A percentile compares a stretch with the other conserved stretches of the same genome.
These are phyloP conservation scores for Drymonia ruficornis DNA, from an alignment of 2,888 invertebrate genomes.

Conservation along the genomic window DNA sequence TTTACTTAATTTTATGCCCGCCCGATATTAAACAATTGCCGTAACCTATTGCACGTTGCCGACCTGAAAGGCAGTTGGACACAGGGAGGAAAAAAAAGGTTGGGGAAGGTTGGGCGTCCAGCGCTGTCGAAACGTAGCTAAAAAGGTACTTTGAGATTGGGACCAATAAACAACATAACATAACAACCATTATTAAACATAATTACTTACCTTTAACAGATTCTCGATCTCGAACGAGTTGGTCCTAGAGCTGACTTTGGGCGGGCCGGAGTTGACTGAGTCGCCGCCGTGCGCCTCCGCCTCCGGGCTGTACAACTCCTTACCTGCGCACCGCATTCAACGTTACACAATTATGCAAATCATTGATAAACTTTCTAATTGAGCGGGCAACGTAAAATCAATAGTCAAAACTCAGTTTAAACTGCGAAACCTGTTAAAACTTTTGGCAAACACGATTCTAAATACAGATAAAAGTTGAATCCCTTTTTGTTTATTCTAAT, in stretches of 20 bases:
- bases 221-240: conserved; percentile 98
- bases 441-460: neutral
- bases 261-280: conserved; percentile 64
- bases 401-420: conserved; percentile 4
- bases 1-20: no score
- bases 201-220: conserved; percentile 89
- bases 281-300: conserved; percentile 69
- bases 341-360: conserved; percentile 12
- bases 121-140: no score
- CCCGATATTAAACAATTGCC: no score
- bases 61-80: no score
- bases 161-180: no score
- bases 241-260: conserved; percentile 91
- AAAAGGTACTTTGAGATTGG: no score
- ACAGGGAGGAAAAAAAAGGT: no score
- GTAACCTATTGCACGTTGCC: no score
- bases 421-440: neutral
- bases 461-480: conserved; percentile 1
- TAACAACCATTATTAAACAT: no score
- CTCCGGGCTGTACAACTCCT: conserved; percentile 90
- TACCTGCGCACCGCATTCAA: conserved; percentile 77
- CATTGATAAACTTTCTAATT: conserved; percentile 8
- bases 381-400: conserved; percentile 7
- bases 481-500: neutral
- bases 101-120: no score